Conservation (phyloP, 2,797 vertebrate species). For the Halcyon smyrnensis region DNA sequence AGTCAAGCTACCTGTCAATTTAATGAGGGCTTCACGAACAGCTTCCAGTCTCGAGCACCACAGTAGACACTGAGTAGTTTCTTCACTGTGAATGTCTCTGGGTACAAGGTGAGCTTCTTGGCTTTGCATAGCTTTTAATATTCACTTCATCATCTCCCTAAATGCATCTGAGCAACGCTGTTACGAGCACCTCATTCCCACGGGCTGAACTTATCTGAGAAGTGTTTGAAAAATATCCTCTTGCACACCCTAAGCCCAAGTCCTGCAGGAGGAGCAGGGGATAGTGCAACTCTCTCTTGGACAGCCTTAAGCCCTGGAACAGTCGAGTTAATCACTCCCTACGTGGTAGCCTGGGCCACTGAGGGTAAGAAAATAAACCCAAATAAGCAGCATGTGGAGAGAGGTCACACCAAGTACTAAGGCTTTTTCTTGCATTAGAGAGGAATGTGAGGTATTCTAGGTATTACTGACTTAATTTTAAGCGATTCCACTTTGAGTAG, state of each 20-base stretch:
- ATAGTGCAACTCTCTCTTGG: background rate
- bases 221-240: background rate
- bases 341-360: background rate
- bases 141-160: background rate
- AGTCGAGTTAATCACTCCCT: background rate
- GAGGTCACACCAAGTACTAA: background rate
- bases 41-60: background rate
- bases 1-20: background rate
- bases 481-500: background rate
- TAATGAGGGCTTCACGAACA: background rate
- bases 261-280: background rate
- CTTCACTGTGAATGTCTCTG: background rate
- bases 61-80: background rate
- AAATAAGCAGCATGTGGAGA: background rate
- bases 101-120: background rate
- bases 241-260: background rate
- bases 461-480: slow-evolving; percentile 29
- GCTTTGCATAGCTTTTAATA: background rate
- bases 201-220: background rate
- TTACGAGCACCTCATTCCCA: background rate
- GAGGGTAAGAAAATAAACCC: slow-evolving; percentile 29
- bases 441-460: slow-evolving; percentile 28
- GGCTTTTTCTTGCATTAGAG: slow-evolving; percentile 12
- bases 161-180: background rate
- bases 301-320: background rate